Base-by-base conservation (phyloP, 30 jellyfish, hydroid and myxozoan species). In the Turritopsis rubra region DNA sequence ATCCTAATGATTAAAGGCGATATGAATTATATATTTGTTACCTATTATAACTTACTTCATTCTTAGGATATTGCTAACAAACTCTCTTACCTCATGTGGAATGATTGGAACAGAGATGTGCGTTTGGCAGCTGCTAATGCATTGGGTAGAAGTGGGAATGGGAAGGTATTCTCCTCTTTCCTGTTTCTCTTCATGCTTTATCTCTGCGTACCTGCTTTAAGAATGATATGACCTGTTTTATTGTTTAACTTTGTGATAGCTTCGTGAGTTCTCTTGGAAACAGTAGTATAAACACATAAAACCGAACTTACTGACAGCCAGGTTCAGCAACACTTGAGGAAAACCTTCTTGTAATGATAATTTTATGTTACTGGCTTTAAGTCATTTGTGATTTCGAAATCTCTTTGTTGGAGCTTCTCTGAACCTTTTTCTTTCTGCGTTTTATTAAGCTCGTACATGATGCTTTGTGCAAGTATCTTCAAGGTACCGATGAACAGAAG, bases 81-180 rank as follows among this genome's bases (percentile, higher is more conserved):
- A 74, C 72, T 91, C 53, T 91, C 97, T 18, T 95, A 87, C 85
- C 60, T 91, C 66, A 87, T 87, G 96, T 91, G 97, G 97, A 80
- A 89, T 83, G 97, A 91, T 54, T 91, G 97, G 97, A 91, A 91
- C 81, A 91, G 73, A 65, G 97, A 87, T 19, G 97, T 91, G 1
- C 81, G 95, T 8, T 77, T 85, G 16, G 97, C 96, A 17, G 96
- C 97, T 16, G 97, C 96, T 17, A 84, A 88, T 31, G 89, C 97
- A 7, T 75, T 91, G 18, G 97, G 97, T n/a, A 83, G 88, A 21
- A 91, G 96, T 28, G 96, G 96, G 20, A 86, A 91, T 71, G 97
- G 97, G 75, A 91, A 91, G 96, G 97, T 73, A 21, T 22, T 22
- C 41, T 26, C 82, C 31, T 68, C 17, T n/a, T n/a, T 9, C 21